phyloP scores from a whole-genome alignment of 2,888 invertebrate species.

The Dryomyza anilis region DNA sequence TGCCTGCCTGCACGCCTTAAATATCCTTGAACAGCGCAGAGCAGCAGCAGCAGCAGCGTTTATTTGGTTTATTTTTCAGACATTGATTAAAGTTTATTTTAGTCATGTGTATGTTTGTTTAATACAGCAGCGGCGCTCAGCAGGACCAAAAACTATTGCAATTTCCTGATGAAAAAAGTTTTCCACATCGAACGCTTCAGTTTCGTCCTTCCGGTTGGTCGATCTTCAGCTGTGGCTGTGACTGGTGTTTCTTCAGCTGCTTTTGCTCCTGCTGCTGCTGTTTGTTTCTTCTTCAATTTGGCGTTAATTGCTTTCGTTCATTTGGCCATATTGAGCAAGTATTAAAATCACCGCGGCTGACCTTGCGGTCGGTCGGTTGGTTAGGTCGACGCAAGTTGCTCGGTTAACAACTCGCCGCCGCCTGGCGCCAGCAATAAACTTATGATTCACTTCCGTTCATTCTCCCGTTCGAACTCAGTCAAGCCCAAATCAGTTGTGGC shows the following conservation, averaged over 20 bases:
- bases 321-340: not conserved
- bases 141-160: slow-evolving; percentile 7
- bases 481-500: not conserved
- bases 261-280: no score
- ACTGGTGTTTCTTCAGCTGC: no score
- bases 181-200: not conserved
- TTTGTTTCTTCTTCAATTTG: not conserved
- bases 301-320: slow-evolving; percentile 16
- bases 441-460: slow-evolving; percentile 1
- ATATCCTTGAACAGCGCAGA: not conserved
- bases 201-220: not conserved
- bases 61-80: not conserved
- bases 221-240: not conserved
- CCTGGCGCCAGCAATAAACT: not conserved
- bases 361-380: not conserved
- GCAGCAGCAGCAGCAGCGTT: not conserved
- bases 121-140: not conserved
- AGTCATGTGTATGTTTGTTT: not conserved
- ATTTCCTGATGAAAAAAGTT: slow-evolving; percentile 20
- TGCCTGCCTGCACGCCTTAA: not conserved
- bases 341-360: not conserved
- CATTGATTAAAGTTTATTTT: slow-evolving; percentile 17
- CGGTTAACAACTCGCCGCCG: not conserved
- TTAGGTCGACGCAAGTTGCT: not conserved
- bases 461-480: not conserved